phyloP scores from a whole-genome alignment of 2,888 invertebrate genomes.

The Cacoxenus indagator region DNA sequence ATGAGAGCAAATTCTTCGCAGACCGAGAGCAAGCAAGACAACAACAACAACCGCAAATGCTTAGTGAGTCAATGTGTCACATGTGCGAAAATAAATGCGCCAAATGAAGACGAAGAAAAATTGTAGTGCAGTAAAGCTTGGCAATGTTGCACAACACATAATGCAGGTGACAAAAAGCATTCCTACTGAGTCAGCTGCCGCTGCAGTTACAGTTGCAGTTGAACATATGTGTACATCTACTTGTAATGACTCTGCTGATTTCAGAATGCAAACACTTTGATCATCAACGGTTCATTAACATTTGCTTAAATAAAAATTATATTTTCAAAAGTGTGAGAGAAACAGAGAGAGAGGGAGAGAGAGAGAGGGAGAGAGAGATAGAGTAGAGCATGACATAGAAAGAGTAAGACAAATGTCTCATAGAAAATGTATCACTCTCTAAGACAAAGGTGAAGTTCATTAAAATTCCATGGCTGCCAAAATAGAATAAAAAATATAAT shows the following conservation, averaged over 20 bases:
- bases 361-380: background rate
- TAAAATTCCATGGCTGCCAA: slow-evolving; percentile 45
- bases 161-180: no score
- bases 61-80: slow-evolving; percentile 18
- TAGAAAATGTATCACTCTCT: slow-evolving; percentile 20
- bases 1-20: background rate
- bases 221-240: no score
- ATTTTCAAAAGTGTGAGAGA: background rate
- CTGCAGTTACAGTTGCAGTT: no score
- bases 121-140: background rate
- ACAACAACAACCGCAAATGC: background rate
- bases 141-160: no score
- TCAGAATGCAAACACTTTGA: background rate
- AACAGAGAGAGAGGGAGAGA: background rate
- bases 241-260: background rate
- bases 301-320: background rate
- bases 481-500: no score
- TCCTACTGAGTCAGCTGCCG: no score
- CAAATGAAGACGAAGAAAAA: background rate
- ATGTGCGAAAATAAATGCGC: background rate
- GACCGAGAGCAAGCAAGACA: no score
- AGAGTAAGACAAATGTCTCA: slow-evolving; percentile 43
- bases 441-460: slow-evolving; percentile 57
- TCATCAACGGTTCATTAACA: slow-evolving; percentile 6
- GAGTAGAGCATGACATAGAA: background rate